Evolutionary conservation across 2,888 invertebrate genomes (phyloP).

Genomic region (Odontocolon sp.): DNA sequence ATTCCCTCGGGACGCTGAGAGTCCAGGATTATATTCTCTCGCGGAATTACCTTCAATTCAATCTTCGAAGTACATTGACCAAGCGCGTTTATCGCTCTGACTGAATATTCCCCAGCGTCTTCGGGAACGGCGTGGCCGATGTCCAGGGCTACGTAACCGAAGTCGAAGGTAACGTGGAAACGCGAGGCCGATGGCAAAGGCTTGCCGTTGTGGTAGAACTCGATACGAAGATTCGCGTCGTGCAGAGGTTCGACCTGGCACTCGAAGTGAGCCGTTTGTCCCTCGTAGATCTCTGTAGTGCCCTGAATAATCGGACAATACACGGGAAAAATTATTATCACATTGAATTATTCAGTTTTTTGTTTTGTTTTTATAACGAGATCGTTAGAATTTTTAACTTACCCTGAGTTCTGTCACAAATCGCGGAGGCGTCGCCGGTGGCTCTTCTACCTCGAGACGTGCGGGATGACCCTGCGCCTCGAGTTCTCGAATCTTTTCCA

Average conservation of each 20-base stretch:
- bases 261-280: slow-evolving; percentile 97
- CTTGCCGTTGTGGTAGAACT: slow-evolving; percentile 96
- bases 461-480: slow-evolving; percentile 93
- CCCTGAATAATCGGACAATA: slow-evolving; percentile 82
- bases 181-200: slow-evolving; percentile 94
- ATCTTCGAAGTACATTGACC: slow-evolving; percentile 94
- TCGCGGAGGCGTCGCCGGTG: slow-evolving; percentile 89
- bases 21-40: slow-evolving; percentile 92
- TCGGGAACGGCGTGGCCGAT: slow-evolving; percentile 96
- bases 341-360: background rate
- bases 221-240: slow-evolving; percentile 93
- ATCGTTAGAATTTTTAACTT: slow-evolving; percentile 63
- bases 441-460: slow-evolving; percentile 91
- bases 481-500: slow-evolving; percentile 93
- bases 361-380: background rate
- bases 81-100: slow-evolving; percentile 94
- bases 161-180: slow-evolving; percentile 98
- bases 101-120: slow-evolving; percentile 97
- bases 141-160: slow-evolving; percentile 98
- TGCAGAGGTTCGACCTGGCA: slow-evolving; percentile 95
- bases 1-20: slow-evolving; percentile 97
- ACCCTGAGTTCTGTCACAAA: slow-evolving; percentile 90
- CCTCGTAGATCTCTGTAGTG: slow-evolving; percentile 94
- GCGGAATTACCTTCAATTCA: slow-evolving; percentile 90
- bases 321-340: background rate